phyloP scores from a whole-genome alignment of 2,797 vertebrate species.

The Thripadectes ignobilis region DNA sequence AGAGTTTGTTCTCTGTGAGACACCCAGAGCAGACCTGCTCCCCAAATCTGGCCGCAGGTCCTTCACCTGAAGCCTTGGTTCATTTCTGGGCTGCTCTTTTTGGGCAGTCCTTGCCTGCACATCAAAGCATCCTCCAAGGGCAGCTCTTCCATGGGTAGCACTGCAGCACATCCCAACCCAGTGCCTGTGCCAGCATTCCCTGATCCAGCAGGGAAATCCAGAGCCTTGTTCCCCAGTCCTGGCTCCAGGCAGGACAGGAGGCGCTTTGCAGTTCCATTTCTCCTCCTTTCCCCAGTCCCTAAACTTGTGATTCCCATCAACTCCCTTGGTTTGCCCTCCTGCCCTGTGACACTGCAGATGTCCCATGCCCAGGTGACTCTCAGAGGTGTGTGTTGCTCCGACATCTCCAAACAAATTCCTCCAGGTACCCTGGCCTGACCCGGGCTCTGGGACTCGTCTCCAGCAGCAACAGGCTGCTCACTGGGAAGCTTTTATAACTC shows the following conservation, averaged over 20 bases:
- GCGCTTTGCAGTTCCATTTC: not conserved
- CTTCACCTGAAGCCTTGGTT: not conserved
- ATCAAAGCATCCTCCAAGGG: not conserved
- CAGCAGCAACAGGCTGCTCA: not conserved
- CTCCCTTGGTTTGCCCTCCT: not conserved
- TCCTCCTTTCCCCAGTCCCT: not conserved
- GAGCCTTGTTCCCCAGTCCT: not conserved
- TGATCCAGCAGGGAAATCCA: fast-evolving
- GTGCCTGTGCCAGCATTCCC: not conserved
- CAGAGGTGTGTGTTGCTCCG: no score
- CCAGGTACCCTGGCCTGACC: not conserved
- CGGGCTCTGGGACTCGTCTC: not conserved
- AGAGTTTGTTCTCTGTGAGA: not conserved
- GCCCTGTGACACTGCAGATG: not conserved
- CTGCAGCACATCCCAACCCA: fast-evolving
- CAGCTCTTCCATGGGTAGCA: no score
- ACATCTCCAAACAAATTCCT: not conserved
- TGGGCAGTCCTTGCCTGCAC: not conserved
- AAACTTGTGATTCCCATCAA: not conserved
- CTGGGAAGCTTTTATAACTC: not conserved
- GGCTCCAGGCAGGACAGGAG: not conserved
- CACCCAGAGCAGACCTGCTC: not conserved
- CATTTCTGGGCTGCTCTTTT: not conserved
- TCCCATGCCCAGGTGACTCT: not conserved
- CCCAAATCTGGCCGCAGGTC: not conserved